Conservation (phyloP, 2,113 vertebrate genomes). For the Buteo buteo region DNA sequence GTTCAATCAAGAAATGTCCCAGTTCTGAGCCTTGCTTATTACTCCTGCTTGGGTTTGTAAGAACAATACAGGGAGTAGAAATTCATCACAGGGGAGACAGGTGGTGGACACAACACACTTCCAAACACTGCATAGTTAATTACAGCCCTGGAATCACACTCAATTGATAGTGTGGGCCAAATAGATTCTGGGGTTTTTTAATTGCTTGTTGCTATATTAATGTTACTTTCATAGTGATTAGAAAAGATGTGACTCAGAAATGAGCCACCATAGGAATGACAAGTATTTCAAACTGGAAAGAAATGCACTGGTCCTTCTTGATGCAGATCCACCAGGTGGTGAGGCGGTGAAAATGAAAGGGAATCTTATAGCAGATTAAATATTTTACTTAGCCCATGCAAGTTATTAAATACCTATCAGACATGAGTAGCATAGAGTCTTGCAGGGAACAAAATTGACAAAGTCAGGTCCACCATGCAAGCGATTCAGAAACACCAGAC, state of each 20-base stretch:
- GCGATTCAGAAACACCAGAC: background rate
- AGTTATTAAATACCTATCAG: background rate
- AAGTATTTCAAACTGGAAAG: background rate
- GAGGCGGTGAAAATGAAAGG: background rate
- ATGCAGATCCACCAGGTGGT: background rate
- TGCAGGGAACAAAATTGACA: background rate
- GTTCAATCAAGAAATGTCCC: background rate
- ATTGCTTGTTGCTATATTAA: conserved; percentile 22
- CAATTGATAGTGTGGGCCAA: background rate
- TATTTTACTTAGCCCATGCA: background rate
- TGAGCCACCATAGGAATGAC: background rate
- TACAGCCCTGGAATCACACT: background rate
- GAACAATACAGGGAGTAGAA: background rate
- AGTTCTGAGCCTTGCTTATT: background rate
- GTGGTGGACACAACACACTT: background rate
- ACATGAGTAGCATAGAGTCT: background rate
- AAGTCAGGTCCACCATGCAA: background rate
- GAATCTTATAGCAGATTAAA: background rate
- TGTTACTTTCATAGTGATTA: background rate
- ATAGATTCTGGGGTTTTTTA: background rate
- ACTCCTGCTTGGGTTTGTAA: background rate
- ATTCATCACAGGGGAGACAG: background rate
- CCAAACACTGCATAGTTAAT: background rate
- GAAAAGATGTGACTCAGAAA: conserved; percentile 26
- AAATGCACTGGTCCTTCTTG: background rate